These are phyloP conservation scores for Nasonia longicornis DNA, from an alignment of 1,140 invertebrate species.

Conservation along the genomic window DNA sequence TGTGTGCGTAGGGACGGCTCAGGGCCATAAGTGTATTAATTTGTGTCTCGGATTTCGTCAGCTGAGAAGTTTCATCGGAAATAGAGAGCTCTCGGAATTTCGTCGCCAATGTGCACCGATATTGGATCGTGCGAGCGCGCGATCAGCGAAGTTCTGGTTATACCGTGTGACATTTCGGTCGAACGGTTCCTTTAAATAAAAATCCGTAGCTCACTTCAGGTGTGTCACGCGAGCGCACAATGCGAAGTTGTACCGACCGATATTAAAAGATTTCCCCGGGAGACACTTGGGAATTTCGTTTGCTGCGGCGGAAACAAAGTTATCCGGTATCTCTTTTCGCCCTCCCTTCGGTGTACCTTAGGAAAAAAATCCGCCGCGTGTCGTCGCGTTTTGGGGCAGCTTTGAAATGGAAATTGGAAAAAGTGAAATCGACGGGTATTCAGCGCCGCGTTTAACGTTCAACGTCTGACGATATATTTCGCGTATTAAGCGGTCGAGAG, in stretches of 20 bases:
- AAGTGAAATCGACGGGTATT: neutral
- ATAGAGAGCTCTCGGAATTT: too few relatives aligned
- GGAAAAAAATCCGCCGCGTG: neutral
- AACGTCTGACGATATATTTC: neutral
- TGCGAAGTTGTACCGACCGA: neutral
- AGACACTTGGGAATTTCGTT: neutral
- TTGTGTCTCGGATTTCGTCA: too few relatives aligned
- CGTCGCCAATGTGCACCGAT: too few relatives aligned
- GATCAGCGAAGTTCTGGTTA: neutral
- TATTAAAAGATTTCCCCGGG: constrained; percentile 10
- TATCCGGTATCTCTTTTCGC: neutral
- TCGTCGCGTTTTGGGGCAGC: neutral
- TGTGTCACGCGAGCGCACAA: neutral
- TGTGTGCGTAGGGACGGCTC: too few relatives aligned
- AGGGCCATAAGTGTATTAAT: too few relatives aligned
- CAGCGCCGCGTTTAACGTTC: neutral
- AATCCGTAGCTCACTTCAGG: neutral
- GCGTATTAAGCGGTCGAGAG: too few relatives aligned
- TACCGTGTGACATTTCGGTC: constrained; percentile 24
- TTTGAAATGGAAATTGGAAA: neutral
- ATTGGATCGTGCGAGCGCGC: neutral
- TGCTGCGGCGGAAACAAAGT: neutral
- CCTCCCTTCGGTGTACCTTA: too few relatives aligned
- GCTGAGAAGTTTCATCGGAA: too few relatives aligned
- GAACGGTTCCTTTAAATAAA: constrained; percentile 23